phyloP scores from a whole-genome alignment of 2,797 vertebrate genomes.

The Schizopygopsis pylzovi region DNA sequence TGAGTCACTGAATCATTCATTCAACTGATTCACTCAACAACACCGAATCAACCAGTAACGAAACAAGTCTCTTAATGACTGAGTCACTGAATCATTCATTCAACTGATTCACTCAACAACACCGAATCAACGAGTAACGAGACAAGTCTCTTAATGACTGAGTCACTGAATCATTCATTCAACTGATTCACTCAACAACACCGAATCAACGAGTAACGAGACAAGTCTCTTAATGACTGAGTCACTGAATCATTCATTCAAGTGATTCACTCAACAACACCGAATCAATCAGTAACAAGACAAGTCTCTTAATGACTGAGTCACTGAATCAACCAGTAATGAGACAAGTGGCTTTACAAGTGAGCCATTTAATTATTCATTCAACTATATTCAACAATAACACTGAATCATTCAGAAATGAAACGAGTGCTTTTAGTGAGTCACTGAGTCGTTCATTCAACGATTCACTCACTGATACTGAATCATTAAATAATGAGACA shows the following conservation, averaged over 20 bases:
- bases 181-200: neutral
- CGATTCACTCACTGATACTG: neutral
- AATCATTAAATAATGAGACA: neutral
- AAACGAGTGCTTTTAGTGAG: neutral
- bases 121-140: no score
- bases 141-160: no score
- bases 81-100: no score
- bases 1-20: no score
- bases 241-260: neutral
- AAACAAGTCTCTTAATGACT: no score
- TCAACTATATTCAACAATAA: neutral
- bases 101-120: no score
- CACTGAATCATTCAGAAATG: neutral
- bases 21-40: no score
- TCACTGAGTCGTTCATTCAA: neutral
- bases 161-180: neutral
- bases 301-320: no score
- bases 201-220: rapidly evolving
- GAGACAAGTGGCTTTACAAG: neutral
- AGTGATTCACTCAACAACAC: no score
- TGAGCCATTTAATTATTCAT: neutral
- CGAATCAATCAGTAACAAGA: no score
- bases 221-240: no score
- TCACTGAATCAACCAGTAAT: neutral
- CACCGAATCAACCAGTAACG: no score